Base-by-base conservation (phyloP, 2,113 vertebrate genomes). In the Peromyscus polionotus region DNA sequence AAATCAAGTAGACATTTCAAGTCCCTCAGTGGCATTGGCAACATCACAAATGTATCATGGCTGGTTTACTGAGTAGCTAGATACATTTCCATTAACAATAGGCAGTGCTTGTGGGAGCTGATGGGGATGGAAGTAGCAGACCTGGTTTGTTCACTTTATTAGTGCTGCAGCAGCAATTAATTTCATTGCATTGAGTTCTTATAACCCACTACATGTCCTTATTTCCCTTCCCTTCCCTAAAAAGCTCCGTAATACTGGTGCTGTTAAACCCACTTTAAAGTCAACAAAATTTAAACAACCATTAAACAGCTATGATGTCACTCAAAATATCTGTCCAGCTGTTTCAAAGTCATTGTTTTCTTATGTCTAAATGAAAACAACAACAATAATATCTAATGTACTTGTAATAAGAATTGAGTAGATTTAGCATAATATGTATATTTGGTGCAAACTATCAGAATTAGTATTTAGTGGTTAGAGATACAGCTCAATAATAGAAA, bases 301-400 rank as follows among this genome's bases (percentile, higher is more conserved):
- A 45, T 91, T 63, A 88, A 80, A 76, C 19, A 88, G 39, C 20
- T 93, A 24, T 88, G 0, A 51, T 16, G 20, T 59, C 77, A n/a
- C 16, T 79, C 16, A 91, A 96, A 91, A 88, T 70, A 72, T 91
- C n/a, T 88, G 36, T 39, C 14, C 42, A 84, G 51, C 77, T 68
- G 7, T 86, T 89, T 80, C 79, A 85, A 81, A 70, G 31, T 59
- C 22, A 86, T 70, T 75, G 14, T 76, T 89, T 72, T 80, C 14
- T 91, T 89, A 89, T 54, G 11, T 92, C 73, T 80, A 76, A 94
- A 45, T 95, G 42, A 7, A 57, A 73, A 73, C 57, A 88, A 65
- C 57, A 86, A 26, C 22, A 80, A 42, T 86, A 81, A 16, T 61
- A 85, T 19, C 1, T 45, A 54, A 83, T 28, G 36, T 11, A 83